Conservation (phyloP, 2,113 vertebrate genomes). For the Dunckerocampus dactyliophorus region DNA sequence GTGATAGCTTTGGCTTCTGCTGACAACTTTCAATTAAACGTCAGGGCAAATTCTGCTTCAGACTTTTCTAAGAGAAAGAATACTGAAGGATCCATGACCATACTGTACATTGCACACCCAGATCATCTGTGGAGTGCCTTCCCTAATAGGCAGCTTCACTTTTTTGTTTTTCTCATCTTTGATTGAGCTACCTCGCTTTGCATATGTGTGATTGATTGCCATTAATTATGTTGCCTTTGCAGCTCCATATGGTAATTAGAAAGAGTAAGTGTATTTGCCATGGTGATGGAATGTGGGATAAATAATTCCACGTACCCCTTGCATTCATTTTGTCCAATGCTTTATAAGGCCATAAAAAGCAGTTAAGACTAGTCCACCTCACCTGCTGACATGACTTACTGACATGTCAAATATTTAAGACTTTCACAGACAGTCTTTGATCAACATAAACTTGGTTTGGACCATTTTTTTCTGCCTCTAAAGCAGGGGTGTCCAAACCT, state of each 20-base stretch:
- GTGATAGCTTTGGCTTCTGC: conserved; percentile 23
- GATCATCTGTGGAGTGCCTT: not conserved
- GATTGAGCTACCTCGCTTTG: not conserved
- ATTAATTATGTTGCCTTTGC: not conserved
- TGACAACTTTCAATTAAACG: conserved; percentile 18
- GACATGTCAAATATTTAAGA: too few species aligned
- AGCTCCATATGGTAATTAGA: not conserved
- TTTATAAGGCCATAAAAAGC: too few species aligned
- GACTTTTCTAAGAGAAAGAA: conserved; percentile 15
- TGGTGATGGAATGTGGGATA: too few species aligned
- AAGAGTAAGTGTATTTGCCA: not conserved
- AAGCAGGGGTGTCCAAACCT: too few species aligned
- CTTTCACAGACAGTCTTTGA: too few species aligned
- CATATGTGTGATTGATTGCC: not conserved
- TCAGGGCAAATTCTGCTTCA: conserved; percentile 11
- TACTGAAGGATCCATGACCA: conserved; percentile 14
- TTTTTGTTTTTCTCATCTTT: not conserved
- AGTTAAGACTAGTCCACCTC: too few species aligned
- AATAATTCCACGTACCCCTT: not conserved
- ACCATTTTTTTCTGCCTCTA: too few species aligned
- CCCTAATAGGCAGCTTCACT: conserved; percentile 4
- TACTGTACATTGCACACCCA: not conserved
- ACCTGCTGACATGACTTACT: too few species aligned
- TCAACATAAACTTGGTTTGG: too few species aligned
- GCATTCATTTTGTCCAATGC: not conserved